Percentiles rank a stretch among this genome's conserved stretches.
phyloP scores from a whole-genome alignment of 2,888 invertebrate genomes.

The Volucella inflata region DNA sequence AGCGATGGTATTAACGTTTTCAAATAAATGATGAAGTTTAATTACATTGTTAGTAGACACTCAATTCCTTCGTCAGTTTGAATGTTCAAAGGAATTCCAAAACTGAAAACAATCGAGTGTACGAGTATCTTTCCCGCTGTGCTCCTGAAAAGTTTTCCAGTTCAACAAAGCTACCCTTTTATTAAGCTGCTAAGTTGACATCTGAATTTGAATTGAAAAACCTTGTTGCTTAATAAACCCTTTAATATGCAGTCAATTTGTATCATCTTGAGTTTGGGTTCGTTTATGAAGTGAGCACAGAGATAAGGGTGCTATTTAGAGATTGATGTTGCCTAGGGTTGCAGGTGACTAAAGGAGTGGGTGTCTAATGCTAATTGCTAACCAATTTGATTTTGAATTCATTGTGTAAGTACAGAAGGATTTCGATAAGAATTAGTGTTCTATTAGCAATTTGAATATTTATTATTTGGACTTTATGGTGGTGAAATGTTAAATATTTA shows the following conservation, averaged over 20 bases:
- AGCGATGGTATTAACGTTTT: slow-evolving; percentile 50
- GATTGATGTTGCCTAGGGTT: slow-evolving; percentile 18
- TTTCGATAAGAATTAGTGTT: slow-evolving; percentile 13
- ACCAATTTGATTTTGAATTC: slow-evolving; percentile 7
- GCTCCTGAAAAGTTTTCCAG: slow-evolving; percentile 38
- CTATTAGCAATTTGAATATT: slow-evolving; percentile 49
- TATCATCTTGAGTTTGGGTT: slow-evolving; percentile 19
- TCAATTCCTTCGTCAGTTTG: background rate
- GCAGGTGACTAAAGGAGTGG: background rate
- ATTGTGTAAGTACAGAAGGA: slow-evolving; percentile 2
- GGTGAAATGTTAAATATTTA: background rate
- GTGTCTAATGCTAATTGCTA: background rate
- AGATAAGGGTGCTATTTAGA: background rate
- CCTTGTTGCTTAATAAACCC: slow-evolving; percentile 38
- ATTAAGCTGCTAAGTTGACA: slow-evolving; percentile 50
- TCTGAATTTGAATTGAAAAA: slow-evolving; percentile 15
- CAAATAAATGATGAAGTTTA: slow-evolving; percentile 42
- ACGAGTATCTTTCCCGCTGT: slow-evolving; percentile 33
- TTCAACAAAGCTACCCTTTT: slow-evolving; percentile 46
- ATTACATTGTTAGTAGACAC: slow-evolving; percentile 56
- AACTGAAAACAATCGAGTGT: slow-evolving; percentile 54
- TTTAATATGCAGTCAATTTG: slow-evolving; percentile 62
- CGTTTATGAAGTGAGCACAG: background rate
- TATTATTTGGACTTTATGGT: background rate
- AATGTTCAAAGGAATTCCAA: slow-evolving; percentile 52